A percentile compares a stretch with the other conserved stretches of the same genome.
Evolutionary conservation across 2,113 vertebrate genomes (phyloP).

Genomic region (Hippoglossus stenolepis): DNA sequence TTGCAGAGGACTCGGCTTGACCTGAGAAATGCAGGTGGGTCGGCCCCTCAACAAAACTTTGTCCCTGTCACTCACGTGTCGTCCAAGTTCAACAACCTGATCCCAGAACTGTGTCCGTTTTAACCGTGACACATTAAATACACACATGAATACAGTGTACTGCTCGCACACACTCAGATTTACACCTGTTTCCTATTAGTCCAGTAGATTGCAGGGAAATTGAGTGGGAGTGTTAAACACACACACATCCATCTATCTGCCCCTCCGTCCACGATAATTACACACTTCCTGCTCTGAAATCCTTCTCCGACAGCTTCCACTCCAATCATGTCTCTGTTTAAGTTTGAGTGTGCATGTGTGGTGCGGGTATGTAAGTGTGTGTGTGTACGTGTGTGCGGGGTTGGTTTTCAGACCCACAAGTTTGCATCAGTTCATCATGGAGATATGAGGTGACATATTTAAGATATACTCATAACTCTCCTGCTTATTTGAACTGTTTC

Average conservation of each 20-base stretch:
- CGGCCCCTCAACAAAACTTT: conserved; percentile 9
- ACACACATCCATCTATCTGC: conserved; percentile 75
- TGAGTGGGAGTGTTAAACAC: conserved; percentile 78
- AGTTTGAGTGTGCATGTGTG: conserved; percentile 16
- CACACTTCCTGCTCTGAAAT: conserved; percentile 74
- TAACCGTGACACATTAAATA: conserved; percentile 3
- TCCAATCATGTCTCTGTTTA: conserved; percentile 62
- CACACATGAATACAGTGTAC: conserved; percentile 15
- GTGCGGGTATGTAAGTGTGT: too few relatives aligned
- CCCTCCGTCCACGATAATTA: conserved; percentile 72
- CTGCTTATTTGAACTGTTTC: too few relatives aligned
- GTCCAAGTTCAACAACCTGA: conserved; percentile 18
- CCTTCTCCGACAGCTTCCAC: conserved; percentile 58
- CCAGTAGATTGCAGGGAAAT: conserved; percentile 72
- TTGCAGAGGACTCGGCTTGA: background rate
- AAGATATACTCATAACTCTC: too few relatives aligned
- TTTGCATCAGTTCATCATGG: too few relatives aligned
- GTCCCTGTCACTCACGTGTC: conserved; percentile 43
- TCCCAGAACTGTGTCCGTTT: conserved; percentile 15
- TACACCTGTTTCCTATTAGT: conserved; percentile 78
- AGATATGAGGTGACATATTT: too few relatives aligned
- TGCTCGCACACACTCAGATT: conserved; percentile 24
- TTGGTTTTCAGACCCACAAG: too few relatives aligned
- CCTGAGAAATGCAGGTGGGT: conserved; percentile 31
- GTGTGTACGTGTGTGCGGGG: background rate